Evolutionary conservation across 1,140 invertebrate genomes (phyloP).

Genomic region (Pseudomyrmex dendroicus): DNA sequence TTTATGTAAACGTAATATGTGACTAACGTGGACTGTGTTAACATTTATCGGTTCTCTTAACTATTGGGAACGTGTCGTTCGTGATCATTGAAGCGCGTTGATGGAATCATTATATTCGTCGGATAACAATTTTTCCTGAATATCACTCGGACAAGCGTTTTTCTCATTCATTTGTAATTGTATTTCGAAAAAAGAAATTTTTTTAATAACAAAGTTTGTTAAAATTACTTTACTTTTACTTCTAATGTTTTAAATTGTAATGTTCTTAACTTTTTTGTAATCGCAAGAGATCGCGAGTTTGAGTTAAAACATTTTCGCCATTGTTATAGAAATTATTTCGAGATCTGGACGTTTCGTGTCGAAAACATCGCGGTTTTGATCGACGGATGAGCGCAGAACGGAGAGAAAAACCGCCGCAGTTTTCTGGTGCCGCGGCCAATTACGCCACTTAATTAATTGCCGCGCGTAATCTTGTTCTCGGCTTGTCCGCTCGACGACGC

Average conservation of each 20-base stretch:
- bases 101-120: neutral
- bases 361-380: neutral
- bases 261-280: too few species aligned
- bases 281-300: too few species aligned
- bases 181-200: neutral
- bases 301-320: too few species aligned
- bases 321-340: too few species aligned
- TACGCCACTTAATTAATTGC: constrained; percentile 55
- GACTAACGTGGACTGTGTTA: neutral
- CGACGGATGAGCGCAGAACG: neutral
- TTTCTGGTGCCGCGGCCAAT: constrained; percentile 31
- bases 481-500: neutral
- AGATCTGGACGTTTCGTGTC: neutral
- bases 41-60: constrained; percentile 34
- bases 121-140: neutral
- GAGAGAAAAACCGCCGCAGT: neutral
- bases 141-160: too few species aligned
- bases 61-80: neutral
- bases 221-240: too few species aligned
- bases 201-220: neutral
- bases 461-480: constrained; percentile 45
- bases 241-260: too few species aligned
- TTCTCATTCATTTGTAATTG: too few species aligned
- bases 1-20: neutral
- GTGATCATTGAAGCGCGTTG: neutral